Evolutionary conservation across 1,140 invertebrate genomes (phyloP), one percentile per base, ranked within the genome.

Genomic region (Neodiprion lecontei): DNA sequence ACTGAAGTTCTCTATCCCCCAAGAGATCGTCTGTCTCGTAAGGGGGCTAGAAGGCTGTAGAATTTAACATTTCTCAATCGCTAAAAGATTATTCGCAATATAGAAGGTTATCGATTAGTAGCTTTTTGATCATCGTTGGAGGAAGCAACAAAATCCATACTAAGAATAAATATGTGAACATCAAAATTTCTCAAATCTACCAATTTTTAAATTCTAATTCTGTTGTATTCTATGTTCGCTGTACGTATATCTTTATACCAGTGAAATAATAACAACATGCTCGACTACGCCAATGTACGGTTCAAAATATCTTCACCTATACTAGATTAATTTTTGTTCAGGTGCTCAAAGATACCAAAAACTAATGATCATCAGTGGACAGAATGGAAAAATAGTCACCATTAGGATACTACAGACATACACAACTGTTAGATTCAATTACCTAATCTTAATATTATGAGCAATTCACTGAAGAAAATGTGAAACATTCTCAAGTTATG

Each of bases 1-100:
- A 82, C 80, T 77, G 75, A 78, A 74, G 74, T 78, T 70, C 73
- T 77, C 61, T 76, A 79, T 77, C 78, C 82, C 82, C 80, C 68
- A 67, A 72, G 79, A 78, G 80, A 81, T 74, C 72, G 74, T 71
- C 61, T 75, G 78, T 79, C 72, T 75, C 28, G 74, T 71, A 76
- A 48, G 71, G 81, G 75, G 77, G 72, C 73, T 75, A 79, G 67
- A 81, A 82, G 28, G 78, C 77, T 73, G 77, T 74, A 75, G 76
- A 76, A 68, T 77, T 72, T 65, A 72, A 71, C 40, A 74, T 72
- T 48, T 47, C 53, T 61, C 53, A 61, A 61, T 61, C 28, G 28
- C 28, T 40, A 40, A 2, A 40, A 40, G 28, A 7, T 40, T 4
- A 40, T 40, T 61, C 53, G 11, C 11, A 61, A 61, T 61, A 61